Conservation (phyloP, 1,140 invertebrate genomes). For the Orchesella cincta region DNA sequence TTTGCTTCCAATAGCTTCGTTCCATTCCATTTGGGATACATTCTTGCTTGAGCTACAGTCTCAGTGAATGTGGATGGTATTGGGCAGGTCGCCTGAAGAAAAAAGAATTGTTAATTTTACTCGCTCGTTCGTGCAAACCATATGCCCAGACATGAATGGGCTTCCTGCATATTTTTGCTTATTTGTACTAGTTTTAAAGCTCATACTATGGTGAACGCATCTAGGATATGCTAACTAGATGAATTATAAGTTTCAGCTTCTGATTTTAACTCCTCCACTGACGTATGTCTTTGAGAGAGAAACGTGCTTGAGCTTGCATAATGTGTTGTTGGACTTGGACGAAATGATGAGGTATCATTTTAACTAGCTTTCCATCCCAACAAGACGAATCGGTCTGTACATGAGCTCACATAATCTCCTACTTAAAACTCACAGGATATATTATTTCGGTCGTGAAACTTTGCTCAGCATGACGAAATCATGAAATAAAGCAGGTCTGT, state of each 20-base stretch:
- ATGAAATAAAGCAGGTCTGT: constrained; percentile 28
- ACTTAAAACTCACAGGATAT: background rate
- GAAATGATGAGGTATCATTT: constrained; percentile 27
- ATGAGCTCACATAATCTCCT: constrained; percentile 11
- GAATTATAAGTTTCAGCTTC: too few relatives aligned
- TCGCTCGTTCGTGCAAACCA: background rate
- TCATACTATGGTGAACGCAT: too few relatives aligned
- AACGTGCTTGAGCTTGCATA: constrained; percentile 12
- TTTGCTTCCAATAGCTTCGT: background rate
- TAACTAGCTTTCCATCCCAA: constrained; percentile 10
- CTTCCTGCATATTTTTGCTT: background rate
- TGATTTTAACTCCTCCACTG: background rate
- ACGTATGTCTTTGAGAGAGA: background rate
- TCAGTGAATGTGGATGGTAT: background rate
- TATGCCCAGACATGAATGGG: constrained; percentile 26
- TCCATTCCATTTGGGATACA: background rate
- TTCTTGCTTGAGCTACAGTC: background rate
- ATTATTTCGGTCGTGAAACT: background rate
- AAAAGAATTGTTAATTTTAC: background rate
- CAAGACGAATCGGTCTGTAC: background rate
- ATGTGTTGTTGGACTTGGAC: too few relatives aligned
- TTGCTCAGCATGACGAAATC: background rate
- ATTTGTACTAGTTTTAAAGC: background rate
- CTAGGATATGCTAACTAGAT: too few relatives aligned
- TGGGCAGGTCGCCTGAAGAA: background rate